Base-by-base conservation (phyloP, 2,888 invertebrate genomes). In the Magallana nippona region DNA sequence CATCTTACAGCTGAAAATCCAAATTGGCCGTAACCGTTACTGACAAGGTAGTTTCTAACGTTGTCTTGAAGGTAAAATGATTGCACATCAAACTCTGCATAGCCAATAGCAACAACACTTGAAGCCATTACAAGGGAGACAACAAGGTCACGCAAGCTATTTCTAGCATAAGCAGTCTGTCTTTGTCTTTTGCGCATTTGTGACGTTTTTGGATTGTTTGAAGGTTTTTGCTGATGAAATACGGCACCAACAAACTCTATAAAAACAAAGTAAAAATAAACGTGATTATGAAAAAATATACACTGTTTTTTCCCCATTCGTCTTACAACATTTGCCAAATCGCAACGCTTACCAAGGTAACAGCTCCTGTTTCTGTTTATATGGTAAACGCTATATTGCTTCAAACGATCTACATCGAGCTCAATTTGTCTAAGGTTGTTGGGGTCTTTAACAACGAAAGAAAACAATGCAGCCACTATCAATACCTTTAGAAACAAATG, bases 91-190 rank as follows among this genome's bases (percentile, higher is more conserved):
- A 89, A 81, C 60, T 88, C 89, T n/a, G 87, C 84, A 81, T 87
- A 90, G 80, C 90, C 88, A 81, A 89, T 89, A 17, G 85, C 87
- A 78, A 87, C 88, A 1, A 89, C 86, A 11, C 87, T 79, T 63
- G 82, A 85, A 11, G 87, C 87, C 8, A 88, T 81, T 1, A 86
- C 86, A 17, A 86, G 83, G 78, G 87, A 89, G 1, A 87, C 19
- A 1, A 86, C 22, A 2, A 90, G 84, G 44, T 87, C 87, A 8
- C 81, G 78, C n/a, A 90, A 84, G 17, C 87, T 87, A 60, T 82
- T 86, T 71, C 87, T 55, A 0, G 89, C 85, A 63, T 87, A 86
- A 56, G 87, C 87, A 32, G 87, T 81, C 56, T 86, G 83, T 17
- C 87, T 78, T 10, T 86, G 81, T 3, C 85, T 78, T n/a, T 87